A percentile compares a stretch with the other conserved stretches of the same genome.
Conservation (phyloP, 2,888 invertebrate genomes). For the Pristionchus entomophagus region DNA sequence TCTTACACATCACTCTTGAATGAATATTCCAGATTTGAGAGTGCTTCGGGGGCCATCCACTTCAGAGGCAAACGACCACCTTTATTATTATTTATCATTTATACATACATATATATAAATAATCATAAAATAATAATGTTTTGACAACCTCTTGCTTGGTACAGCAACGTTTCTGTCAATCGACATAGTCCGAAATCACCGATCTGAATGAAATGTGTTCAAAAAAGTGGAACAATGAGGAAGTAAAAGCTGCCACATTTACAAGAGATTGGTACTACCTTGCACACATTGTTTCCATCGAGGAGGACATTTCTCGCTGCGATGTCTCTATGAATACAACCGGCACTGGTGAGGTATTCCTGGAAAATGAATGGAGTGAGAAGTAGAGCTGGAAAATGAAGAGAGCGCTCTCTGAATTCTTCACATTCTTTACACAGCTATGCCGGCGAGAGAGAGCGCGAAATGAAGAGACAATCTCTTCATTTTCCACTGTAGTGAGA, state of each 20-base stretch:
- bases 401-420: too few species aligned
- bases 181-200: constrained; percentile 72
- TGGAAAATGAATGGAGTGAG: too few species aligned
- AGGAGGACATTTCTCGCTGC: constrained; percentile 70
- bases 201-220: too few species aligned
- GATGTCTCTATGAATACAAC: constrained; percentile 71
- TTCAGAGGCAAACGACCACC: constrained; percentile 68
- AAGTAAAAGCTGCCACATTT: too few species aligned
- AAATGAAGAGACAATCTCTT: too few species aligned
- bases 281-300: constrained; percentile 62
- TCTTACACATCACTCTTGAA: constrained; percentile 70
- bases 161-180: constrained; percentile 66
- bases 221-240: too few species aligned
- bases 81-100: not conserved
- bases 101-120: not conserved
- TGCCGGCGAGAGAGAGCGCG: too few species aligned
- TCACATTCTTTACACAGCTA: too few species aligned
- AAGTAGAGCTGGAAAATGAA: too few species aligned
- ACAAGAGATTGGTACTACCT: too few species aligned
- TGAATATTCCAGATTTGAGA: constrained; percentile 67
- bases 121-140: too few species aligned
- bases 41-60: constrained; percentile 71
- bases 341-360: constrained; percentile 67
- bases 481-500: too few species aligned
- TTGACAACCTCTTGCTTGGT: constrained; percentile 68